These are phyloP conservation scores for Sericinus montela DNA, from an alignment of 2,888 invertebrate species.

Conservation along the genomic window DNA sequence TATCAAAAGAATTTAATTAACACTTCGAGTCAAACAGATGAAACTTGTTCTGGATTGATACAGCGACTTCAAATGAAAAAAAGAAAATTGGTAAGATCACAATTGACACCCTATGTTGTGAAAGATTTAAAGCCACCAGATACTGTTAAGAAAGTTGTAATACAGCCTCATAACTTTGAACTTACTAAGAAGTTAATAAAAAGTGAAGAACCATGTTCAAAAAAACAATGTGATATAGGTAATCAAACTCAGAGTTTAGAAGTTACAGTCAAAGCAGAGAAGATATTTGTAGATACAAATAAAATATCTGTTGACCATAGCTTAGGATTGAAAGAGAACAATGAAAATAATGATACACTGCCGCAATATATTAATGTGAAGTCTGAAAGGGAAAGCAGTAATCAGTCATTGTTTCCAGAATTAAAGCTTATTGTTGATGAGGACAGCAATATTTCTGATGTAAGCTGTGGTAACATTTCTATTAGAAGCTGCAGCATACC, in stretches of 20 bases:
- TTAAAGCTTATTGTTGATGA: constrained; percentile 32
- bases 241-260: background rate
- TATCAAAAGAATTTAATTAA: constrained; percentile 1
- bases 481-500: constrained; percentile 28
- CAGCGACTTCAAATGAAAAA: constrained; percentile 24
- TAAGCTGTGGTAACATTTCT: constrained; percentile 40
- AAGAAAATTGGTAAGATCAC: constrained; percentile 31
- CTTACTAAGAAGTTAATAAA: constrained; percentile 22
- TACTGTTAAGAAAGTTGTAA: constrained; percentile 32
- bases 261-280: background rate
- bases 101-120: constrained; percentile 45
- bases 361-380: background rate
- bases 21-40: constrained; percentile 39
- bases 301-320: background rate
- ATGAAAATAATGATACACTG: background rate
- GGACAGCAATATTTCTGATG: constrained; percentile 39
- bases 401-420: constrained; percentile 23
- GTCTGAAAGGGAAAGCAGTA: background rate
- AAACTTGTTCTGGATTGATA: constrained; percentile 26
- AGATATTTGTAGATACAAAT: background rate
- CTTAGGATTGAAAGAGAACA: background rate
- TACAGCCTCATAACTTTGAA: constrained; percentile 29
- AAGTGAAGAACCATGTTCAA: background rate
- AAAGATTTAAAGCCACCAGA: constrained; percentile 27
- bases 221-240: background rate